These are phyloP conservation scores for Melopsittacus undulatus DNA, from an alignment of 2,797 vertebrate genomes.

Conservation along the genomic window DNA sequence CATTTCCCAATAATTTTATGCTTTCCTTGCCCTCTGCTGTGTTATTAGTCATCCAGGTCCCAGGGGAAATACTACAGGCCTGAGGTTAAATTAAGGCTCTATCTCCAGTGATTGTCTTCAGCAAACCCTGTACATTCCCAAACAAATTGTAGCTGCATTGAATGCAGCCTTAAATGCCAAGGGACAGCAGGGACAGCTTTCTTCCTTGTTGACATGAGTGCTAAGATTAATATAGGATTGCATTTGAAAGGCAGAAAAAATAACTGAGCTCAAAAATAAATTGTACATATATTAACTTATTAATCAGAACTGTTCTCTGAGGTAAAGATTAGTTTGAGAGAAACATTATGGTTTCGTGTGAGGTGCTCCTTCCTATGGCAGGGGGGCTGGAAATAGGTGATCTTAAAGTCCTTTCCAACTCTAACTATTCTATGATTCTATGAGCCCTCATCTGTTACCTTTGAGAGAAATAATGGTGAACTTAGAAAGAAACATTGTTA, in stretches of 20 bases:
- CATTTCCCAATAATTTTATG: slow-evolving; percentile 74
- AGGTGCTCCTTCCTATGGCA: too few species aligned
- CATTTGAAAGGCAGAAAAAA: slow-evolving; percentile 26
- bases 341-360: background rate
- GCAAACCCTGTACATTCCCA: slow-evolving; percentile 58
- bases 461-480: background rate
- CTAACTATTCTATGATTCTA: too few species aligned
- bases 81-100: slow-evolving; percentile 79
- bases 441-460: background rate
- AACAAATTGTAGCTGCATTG: slow-evolving; percentile 72
- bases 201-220: slow-evolving; percentile 1
- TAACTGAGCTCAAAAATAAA: slow-evolving; percentile 52
- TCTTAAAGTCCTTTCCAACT: too few species aligned
- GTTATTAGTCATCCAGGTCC: slow-evolving; percentile 73
- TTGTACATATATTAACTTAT: slow-evolving; percentile 36
- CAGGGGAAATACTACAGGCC: slow-evolving; percentile 70
- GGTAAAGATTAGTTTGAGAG: background rate
- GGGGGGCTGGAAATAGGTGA: too few species aligned
- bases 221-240: slow-evolving; percentile 35
- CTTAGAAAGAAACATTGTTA: background rate
- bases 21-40: slow-evolving; percentile 56
- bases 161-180: slow-evolving; percentile 38
- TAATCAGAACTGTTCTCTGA: slow-evolving; percentile 29
- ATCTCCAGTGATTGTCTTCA: slow-evolving; percentile 74
- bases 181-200: slow-evolving; percentile 26